A percentile compares a stretch with the other conserved stretches of the same genome.
Conservation (phyloP, 2,797 vertebrate species). For the Sebastes steindachneri region DNA sequence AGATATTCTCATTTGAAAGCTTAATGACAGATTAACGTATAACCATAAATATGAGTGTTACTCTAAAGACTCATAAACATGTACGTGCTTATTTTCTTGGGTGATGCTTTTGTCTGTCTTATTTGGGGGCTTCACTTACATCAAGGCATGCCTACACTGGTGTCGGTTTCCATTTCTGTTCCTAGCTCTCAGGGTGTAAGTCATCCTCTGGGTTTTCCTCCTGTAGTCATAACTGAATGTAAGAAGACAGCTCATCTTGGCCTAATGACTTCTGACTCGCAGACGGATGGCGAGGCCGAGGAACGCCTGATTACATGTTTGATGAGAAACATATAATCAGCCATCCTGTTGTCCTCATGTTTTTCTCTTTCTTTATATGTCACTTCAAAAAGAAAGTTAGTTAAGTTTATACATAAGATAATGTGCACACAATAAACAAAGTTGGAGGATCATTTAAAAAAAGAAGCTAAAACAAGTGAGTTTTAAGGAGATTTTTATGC, state of each 20-base stretch:
- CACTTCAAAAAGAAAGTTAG: not conserved
- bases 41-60: not conserved
- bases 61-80: not conserved
- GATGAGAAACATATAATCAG: constrained; percentile 48
- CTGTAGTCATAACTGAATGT: constrained; percentile 21
- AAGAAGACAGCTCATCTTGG: constrained; percentile 25
- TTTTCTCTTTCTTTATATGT: constrained; percentile 3
- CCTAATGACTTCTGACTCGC: constrained; percentile 4
- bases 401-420: constrained; percentile 10
- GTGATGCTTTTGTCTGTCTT: constrained; percentile 55
- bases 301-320: constrained; percentile 52
- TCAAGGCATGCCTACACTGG: constrained; percentile 42
- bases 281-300: constrained; percentile 25
- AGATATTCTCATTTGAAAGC: not conserved
- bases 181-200: constrained; percentile 11
- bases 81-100: constrained; percentile 17
- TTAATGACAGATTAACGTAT: not conserved
- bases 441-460: not conserved
- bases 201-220: constrained; percentile 44
- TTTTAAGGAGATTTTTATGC: not conserved
- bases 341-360: not conserved
- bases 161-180: constrained; percentile 48
- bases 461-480: not conserved
- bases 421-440: not conserved
- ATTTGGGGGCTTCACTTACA: constrained; percentile 51